phyloP scores from a whole-genome alignment of 1,140 invertebrate species.

The Melanaphis sacchari region DNA sequence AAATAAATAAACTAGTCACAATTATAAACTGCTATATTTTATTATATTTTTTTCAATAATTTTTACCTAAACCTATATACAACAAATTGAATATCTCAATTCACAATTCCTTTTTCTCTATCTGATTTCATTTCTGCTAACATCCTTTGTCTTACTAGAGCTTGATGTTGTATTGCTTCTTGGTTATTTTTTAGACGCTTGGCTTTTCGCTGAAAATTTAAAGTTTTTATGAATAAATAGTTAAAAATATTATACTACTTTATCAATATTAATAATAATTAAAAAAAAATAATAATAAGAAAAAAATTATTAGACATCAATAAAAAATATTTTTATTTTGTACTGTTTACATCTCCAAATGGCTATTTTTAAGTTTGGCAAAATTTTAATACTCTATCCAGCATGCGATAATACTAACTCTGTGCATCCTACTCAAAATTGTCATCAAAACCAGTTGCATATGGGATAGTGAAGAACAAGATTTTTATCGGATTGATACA shows the following conservation, averaged over 20 bases:
- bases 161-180: constrained; percentile 24
- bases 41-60: not conserved
- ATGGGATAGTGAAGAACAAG: too few relatives aligned
- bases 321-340: too few relatives aligned
- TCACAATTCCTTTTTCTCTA: not conserved
- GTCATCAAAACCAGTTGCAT: too few relatives aligned
- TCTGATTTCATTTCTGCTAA: constrained; percentile 36
- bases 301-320: too few relatives aligned
- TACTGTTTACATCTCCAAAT: too few relatives aligned
- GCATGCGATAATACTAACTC: too few relatives aligned
- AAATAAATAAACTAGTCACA: constrained; percentile 53
- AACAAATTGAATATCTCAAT: not conserved
- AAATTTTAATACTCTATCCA: too few relatives aligned
- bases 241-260: not conserved
- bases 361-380: too few relatives aligned
- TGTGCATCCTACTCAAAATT: too few relatives aligned
- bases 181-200: constrained; percentile 32
- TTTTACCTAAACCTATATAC: not conserved
- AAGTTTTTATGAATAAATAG: not conserved
- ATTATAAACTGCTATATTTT: constrained; percentile 3
- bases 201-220: constrained; percentile 25
- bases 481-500: too few relatives aligned
- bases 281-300: too few relatives aligned
- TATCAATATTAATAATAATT: not conserved
- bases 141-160: constrained; percentile 39